These are phyloP conservation scores for Porites divaricata DNA, from an alignment of 92 coral and sea anemone species.

Conservation along the genomic window DNA sequence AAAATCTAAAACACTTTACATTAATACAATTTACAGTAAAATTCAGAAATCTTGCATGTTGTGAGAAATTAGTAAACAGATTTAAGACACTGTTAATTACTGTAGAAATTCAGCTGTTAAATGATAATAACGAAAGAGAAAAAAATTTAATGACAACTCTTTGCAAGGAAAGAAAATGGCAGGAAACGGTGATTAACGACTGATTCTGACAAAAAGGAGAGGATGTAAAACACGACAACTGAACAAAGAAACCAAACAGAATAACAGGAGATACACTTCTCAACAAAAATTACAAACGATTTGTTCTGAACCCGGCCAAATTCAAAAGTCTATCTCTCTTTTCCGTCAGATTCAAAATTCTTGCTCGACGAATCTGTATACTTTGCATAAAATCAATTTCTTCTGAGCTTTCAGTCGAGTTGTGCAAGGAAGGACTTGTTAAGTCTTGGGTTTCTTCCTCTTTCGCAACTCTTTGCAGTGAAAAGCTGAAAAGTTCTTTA, in stretches of 20 bases:
- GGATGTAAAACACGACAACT: neutral
- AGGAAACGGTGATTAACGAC: too few species aligned
- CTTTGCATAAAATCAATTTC: slow-evolving; percentile 42
- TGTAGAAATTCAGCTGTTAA: neutral
- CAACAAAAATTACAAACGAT: neutral
- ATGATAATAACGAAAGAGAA: too few species aligned
- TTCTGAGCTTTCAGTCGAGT: slow-evolving; percentile 13
- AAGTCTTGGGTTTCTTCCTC: slow-evolving; percentile 2
- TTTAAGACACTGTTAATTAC: too few species aligned
- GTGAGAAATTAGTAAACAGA: too few species aligned
- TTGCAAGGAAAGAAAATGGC: too few species aligned
- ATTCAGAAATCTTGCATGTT: neutral
- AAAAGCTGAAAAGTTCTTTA: neutral
- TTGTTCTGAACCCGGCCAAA: slow-evolving; percentile 5
- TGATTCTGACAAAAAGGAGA: neutral
- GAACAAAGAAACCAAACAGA: neutral
- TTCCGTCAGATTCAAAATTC: slow-evolving; percentile 22
- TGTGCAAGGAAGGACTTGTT: slow-evolving; percentile 5
- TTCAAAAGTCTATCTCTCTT: slow-evolving; percentile 32
- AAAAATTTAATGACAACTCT: too few species aligned
- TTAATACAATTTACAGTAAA: neutral
- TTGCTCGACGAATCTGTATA: slow-evolving; percentile 30
- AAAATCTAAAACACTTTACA: neutral
- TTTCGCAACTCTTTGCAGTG: neutral
- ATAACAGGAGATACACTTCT: neutral